Evolutionary conservation across 1,140 invertebrate species (phyloP), one percentile per base, ranked within the genome.

Genomic region (Pinna nobilis): DNA sequence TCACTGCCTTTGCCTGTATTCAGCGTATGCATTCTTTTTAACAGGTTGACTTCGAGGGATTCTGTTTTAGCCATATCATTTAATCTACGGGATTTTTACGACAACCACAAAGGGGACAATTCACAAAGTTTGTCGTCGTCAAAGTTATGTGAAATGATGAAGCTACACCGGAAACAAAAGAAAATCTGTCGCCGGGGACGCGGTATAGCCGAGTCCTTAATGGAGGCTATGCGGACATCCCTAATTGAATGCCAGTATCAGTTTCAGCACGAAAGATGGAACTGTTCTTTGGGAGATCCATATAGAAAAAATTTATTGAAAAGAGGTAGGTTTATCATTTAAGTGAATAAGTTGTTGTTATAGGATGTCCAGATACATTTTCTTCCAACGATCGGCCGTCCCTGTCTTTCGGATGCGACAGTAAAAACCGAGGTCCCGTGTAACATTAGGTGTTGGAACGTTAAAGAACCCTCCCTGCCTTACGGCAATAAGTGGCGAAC

Each of bases 261-360:
- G 73, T 89, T 89, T 74, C 70, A 79, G 70, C 64, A 82, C 47
- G 84, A 88, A 49, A 70, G 86, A 41, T 89, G 88, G 88, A 89
- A 89, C 63, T 89, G 88, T 69, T 80, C 87, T 1, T 73, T 84
- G 3, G 80, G 78, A 32, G 73, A 79, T n/a, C 72, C 72, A 3
- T 80, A 83, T 67, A 74, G 82, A 63, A 68, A 75, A 59, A 79
- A 82, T 30, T 76, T 86, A 28, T 70, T 84, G 25, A 74, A 79
- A 47, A 82, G 80, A 82, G 82, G 84, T 83, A 61, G 60, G 76
- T 70, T 6, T 35, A 20, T 33, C 32, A 25, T 18, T 59, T 6
- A 59, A n/a, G n/a, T n/a, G n/a, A n/a, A n/a, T n/a, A n/a, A n/a
- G n/a, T n/a, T n/a, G n/a, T n/a, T n/a, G n/a, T n/a, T n/a, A n/a